Base-by-base conservation (phyloP, 2,797 vertebrate genomes). In the Aphelocoma californica region DNA sequence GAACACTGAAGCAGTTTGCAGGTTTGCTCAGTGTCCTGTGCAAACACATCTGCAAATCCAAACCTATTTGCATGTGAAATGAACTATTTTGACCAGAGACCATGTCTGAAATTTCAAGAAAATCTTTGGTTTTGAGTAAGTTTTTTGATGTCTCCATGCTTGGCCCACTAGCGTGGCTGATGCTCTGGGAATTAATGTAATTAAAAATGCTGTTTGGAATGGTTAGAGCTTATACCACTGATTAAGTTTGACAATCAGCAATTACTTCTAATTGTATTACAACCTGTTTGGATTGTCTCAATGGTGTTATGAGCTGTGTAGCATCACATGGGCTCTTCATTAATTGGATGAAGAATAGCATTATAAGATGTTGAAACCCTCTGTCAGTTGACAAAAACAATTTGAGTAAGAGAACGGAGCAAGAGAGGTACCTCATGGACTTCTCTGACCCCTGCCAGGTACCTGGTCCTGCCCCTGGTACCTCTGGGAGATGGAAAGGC, bases 221-320 rank as follows among this genome's bases (percentile, higher is more conserved):
- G 73, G 65, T 61, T 86, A 56, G 50, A 78, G 40, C 57, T 95
- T 28, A 9, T 48, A 45, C 18, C 32, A 26, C 51, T 93, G 89
- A 97, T 94, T 32, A 77, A 47, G 95, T 94, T 95, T 97, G 96
- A 89, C 95, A 96, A 78, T 3, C 32, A 88, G 86, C 74, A 88
- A 96, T 97, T 96, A 95, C 67, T 90, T 50, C 42, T 97, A 97
- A 97, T 97, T 92, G 96, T 87, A 97, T 97, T 92, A 95, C 40
- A 60, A 40, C 69, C 73, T 78, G 87, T 92, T 97, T 95, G 93
- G 82, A 95, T 93, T 81, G 24, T 74, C 95, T 94, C 94, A 81
- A 88, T 85, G 95, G 94, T 85, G 93, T 97, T 91, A 95, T 73
- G 40, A 45, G 86, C 90, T 90, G 58, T 83, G 73, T 38, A 28